Base-by-base conservation (phyloP, 2,888 invertebrate species). In the Stratiomys singularior region DNA sequence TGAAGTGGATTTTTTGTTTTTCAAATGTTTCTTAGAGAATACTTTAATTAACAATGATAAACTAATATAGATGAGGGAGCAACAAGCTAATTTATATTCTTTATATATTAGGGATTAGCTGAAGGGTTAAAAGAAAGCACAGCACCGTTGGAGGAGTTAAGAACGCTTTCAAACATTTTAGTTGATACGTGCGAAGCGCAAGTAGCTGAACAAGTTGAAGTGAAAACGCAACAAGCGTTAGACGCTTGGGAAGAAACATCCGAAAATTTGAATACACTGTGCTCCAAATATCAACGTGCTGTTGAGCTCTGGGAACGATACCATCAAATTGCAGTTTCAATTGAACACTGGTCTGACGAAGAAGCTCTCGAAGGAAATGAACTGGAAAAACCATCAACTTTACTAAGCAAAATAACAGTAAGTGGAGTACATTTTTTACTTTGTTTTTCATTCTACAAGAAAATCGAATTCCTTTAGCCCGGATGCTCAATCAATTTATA, bases 241-340 rank as follows among this genome's bases (percentile, higher is more conserved):
- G 90, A 92, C 3, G 93, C 94, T 52, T 95, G 95, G 90, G 91
- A 93, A 82, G 93, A 93, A 83, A 95, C 95, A n/a, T 92, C 93
- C 85, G 89, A 90, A 81, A 93, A 93, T 85, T 89, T 95, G 81
- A 91, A 91, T 81, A 92, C 93, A 82, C 90, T 95, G 81, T 94
- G 94, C 86, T 92, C 87, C 82, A 89, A 92, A 82, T 95, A 95
- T 88, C 93, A 94, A 85, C 91, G 93, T 84, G 95, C 95, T 2
- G 94, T 94, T 77, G 91, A 92, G 69, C 89, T 95, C 78, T 95
- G 95, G 95, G 90, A 92, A 83, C 91, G 92, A 79, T 95, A 95
- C 88, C 90, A 92, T 52, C 93, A 94, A 85, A 93, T 94, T 9
- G 93, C 93, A 77, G 93, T 92, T 63, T 90, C 92, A 30, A 92